Conservation (phyloP, 2,113 vertebrate species). For the Sceloporus tristichus region DNA sequence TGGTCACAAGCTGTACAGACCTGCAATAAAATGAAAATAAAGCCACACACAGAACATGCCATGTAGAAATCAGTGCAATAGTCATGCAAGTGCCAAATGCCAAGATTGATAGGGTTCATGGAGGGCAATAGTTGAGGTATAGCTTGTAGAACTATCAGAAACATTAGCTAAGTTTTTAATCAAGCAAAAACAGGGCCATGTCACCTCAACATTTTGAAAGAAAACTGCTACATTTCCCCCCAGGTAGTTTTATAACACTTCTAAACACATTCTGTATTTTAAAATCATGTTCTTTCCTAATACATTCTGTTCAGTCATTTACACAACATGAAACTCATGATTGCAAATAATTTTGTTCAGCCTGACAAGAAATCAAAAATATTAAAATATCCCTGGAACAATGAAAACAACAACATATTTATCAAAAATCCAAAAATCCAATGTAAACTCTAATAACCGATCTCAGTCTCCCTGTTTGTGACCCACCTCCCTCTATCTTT, state of each 20-base stretch:
- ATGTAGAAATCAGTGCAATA: not conserved
- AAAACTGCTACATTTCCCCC: constrained; percentile 16
- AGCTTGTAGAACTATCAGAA: not conserved
- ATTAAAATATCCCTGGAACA: not conserved
- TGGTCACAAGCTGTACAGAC: too few relatives aligned
- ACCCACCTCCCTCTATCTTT: too few relatives aligned
- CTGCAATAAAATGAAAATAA: too few relatives aligned
- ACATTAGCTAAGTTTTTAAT: constrained; percentile 56
- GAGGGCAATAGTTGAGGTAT: not conserved
- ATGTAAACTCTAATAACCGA: not conserved
- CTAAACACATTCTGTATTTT: constrained; percentile 27
- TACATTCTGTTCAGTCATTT: constrained; percentile 45
- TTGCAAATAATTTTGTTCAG: constrained; percentile 23
- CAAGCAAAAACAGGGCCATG: constrained; percentile 14
- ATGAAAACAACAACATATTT: not conserved
- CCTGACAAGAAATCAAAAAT: constrained; percentile 20
- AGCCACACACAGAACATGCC: too few relatives aligned
- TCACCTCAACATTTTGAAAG: not conserved
- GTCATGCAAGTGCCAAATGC: not conserved
- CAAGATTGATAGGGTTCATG: not conserved
- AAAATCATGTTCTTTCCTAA: constrained; percentile 40
- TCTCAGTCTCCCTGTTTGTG: too few relatives aligned
- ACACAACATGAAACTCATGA: constrained; percentile 23
- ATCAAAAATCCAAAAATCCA: not conserved
- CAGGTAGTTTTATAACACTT: constrained; percentile 47